Percentiles rank a stretch among this genome's conserved stretches.
These are phyloP conservation scores for Leptinotarsa defecta DNA, from an alignment of 1,140 invertebrate genomes.

Conservation along the genomic window DNA sequence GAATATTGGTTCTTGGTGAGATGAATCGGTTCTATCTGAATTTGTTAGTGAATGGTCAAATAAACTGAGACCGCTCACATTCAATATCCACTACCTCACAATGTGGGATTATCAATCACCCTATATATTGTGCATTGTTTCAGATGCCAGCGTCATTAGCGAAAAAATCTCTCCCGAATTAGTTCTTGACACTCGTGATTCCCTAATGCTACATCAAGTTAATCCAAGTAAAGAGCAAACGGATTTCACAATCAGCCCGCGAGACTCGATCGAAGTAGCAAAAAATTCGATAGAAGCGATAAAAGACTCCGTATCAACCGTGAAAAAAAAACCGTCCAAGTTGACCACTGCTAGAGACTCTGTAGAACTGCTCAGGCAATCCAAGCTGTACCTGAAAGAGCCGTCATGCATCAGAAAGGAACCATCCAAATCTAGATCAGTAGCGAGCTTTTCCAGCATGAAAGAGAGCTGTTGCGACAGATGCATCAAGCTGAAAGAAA, in stretches of 20 bases:
- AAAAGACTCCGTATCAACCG: constrained; percentile 15
- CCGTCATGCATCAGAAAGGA: neutral
- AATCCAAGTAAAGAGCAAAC: constrained; percentile 20
- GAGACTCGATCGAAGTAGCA: constrained; percentile 29
- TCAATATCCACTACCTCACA: too few relatives aligned
- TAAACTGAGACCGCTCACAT: too few relatives aligned
- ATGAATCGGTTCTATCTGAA: too few relatives aligned
- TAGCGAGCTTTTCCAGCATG: neutral
- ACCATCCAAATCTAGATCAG: neutral
- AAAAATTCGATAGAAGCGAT: constrained; percentile 29
- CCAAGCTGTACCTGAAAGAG: constrained; percentile 22
- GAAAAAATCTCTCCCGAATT: neutral
- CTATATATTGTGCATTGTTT: too few relatives aligned
- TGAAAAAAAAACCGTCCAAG: constrained; percentile 28
- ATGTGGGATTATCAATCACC: too few relatives aligned
- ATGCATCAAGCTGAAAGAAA: constrained; percentile 12
- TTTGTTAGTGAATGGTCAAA: too few relatives aligned
- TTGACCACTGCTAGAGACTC: constrained; percentile 34
- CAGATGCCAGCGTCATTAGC: neutral
- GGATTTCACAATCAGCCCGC: constrained; percentile 13
- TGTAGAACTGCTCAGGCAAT: constrained; percentile 35
- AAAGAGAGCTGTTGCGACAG: constrained; percentile 6
- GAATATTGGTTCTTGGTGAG: too few relatives aligned
- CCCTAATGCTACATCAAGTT: constrained; percentile 31
- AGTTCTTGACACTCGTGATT: constrained; percentile 32